Percentiles rank a stretch among this genome's conserved stretches.
These are phyloP conservation scores for Prionailurus bengalensis DNA, from an alignment of 2,113 vertebrate species.

Conservation along the genomic window DNA sequence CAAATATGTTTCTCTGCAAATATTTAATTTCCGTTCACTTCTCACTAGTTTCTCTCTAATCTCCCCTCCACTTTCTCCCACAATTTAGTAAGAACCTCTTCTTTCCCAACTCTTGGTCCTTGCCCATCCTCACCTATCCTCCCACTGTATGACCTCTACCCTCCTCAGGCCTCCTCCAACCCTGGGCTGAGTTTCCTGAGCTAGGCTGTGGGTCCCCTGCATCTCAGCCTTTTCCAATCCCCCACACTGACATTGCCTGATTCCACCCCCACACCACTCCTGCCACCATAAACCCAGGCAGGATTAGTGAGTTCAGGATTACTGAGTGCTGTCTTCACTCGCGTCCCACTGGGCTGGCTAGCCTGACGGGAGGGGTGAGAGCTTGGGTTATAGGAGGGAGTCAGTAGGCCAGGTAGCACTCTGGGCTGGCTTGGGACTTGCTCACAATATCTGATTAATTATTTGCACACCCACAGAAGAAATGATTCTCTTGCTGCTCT, in stretches of 20 bases:
- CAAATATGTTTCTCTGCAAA: conserved; percentile 69
- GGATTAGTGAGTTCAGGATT: conserved; percentile 81
- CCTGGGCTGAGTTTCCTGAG: neutral
- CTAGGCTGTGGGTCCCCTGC: neutral
- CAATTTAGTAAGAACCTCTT: neutral
- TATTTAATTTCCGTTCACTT: conserved; percentile 68
- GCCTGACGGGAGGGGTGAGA: neutral
- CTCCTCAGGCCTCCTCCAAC: neutral
- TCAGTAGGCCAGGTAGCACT: conserved; percentile 17
- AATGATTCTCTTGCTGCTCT: conserved; percentile 1
- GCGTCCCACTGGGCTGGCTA: neutral
- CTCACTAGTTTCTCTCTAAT: conserved; percentile 57
- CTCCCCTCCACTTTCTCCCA: neutral
- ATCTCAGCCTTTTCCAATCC: neutral
- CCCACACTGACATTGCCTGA: neutral
- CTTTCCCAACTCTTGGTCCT: neutral
- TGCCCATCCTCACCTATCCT: neutral
- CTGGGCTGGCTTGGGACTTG: neutral
- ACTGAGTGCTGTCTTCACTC: conserved; percentile 1
- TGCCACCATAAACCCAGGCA: neutral
- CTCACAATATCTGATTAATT: conserved; percentile 55
- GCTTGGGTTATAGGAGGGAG: neutral
- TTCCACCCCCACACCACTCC: neutral
- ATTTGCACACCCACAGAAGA: conserved; percentile 53
- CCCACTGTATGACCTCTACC: neutral